These are phyloP conservation scores for Cryptosula pallasiana DNA, from an alignment of 2,888 invertebrate species.

Conservation along the genomic window DNA sequence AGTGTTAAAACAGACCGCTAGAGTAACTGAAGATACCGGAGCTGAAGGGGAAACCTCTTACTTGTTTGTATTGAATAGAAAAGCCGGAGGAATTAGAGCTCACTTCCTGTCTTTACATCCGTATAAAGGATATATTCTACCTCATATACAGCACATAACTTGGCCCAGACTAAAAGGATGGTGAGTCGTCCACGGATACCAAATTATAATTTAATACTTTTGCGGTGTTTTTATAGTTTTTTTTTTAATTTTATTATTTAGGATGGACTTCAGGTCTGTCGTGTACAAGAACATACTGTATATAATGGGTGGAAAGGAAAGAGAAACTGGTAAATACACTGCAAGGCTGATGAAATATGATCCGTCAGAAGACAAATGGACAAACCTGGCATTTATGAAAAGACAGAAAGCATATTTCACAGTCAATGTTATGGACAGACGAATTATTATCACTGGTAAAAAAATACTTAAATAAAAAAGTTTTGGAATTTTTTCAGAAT, in stretches of 20 bases:
- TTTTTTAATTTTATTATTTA: too few species aligned
- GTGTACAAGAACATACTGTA: slow-evolving; percentile 21
- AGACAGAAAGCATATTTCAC: slow-evolving; percentile 14
- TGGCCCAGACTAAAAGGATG: slow-evolving; percentile 24
- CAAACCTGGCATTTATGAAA: slow-evolving; percentile 39
- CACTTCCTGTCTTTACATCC: slow-evolving; percentile 22
- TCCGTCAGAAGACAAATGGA: slow-evolving; percentile 41
- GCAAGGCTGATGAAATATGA: slow-evolving; percentile 41
- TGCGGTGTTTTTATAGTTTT: too few species aligned
- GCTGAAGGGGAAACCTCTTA: slow-evolving; percentile 16
- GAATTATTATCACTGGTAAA: slow-evolving; percentile 18
- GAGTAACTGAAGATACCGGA: slow-evolving; percentile 11
- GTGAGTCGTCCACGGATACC: not conserved
- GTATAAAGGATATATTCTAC: slow-evolving; percentile 18
- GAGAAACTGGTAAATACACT: slow-evolving; percentile 32
- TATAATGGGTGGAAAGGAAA: slow-evolving; percentile 22
- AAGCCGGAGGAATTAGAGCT: slow-evolving; percentile 10
- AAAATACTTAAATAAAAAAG: too few species aligned
- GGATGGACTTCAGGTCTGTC: slow-evolving; percentile 13
- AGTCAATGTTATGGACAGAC: not conserved
- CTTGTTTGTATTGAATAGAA: slow-evolving; percentile 18
- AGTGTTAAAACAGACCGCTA: not conserved
- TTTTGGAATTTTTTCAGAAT: too few species aligned
- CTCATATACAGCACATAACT: slow-evolving; percentile 20
- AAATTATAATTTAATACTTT: too few species aligned